phyloP scores from a whole-genome alignment of 2,113 vertebrate genomes.

The Eudorcas thomsonii region DNA sequence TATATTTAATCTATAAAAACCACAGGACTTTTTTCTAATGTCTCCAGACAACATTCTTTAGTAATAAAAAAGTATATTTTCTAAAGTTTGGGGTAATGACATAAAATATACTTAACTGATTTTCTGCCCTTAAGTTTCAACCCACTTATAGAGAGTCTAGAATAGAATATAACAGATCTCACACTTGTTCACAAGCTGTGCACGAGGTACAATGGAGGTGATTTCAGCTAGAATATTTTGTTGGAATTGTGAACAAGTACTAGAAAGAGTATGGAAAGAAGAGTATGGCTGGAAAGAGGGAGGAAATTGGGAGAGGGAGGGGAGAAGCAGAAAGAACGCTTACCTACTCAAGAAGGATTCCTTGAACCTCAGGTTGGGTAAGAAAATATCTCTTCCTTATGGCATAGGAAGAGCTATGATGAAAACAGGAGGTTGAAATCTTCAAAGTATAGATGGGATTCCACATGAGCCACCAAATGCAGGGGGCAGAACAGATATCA shows the following conservation, averaged over 20 bases:
- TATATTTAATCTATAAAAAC: conserved; percentile 23
- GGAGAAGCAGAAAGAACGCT: neutral
- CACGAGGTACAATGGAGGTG: accelerated
- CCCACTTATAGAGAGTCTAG: neutral
- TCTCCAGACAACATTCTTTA: neutral
- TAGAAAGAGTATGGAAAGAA: no score
- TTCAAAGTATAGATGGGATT: neutral
- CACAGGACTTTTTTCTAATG: neutral
- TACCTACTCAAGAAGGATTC: neutral
- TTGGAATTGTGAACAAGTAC: neutral
- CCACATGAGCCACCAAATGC: neutral
- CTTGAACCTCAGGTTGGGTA: neutral
- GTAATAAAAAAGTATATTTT: neutral
- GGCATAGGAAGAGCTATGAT: no score
- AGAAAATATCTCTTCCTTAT: neutral
- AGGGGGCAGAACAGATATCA: neutral
- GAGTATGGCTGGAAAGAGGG: neutral
- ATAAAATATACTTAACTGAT: neutral
- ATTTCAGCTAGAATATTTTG: neutral
- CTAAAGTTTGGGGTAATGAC: neutral
- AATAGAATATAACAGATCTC: neutral
- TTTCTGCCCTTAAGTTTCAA: neutral
- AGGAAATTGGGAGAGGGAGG: accelerated
- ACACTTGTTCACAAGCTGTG: neutral
- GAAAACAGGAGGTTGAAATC: neutral